Evolutionary conservation across 2,888 invertebrate species (phyloP).

Genomic region (Ecliptopera silaceata): DNA sequence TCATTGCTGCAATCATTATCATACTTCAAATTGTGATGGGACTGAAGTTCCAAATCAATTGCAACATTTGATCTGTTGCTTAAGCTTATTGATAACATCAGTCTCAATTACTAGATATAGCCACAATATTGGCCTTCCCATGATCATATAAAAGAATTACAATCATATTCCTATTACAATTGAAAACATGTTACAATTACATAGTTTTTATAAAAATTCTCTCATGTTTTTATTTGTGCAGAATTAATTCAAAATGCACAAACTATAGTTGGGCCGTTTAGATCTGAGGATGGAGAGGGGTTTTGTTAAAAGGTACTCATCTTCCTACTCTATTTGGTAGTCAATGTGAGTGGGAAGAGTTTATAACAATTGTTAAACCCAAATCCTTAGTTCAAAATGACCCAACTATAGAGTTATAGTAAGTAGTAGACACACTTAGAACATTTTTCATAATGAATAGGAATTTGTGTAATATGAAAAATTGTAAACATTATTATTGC

Average conservation of each 20-base stretch:
- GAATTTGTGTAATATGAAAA: slow-evolving; percentile 50
- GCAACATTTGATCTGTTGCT: slow-evolving; percentile 43
- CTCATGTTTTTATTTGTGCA: slow-evolving; percentile 63
- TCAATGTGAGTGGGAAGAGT: too few relatives aligned
- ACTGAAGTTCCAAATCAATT: slow-evolving; percentile 43
- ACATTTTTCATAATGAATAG: slow-evolving; percentile 43
- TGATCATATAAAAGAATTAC: slow-evolving; percentile 56
- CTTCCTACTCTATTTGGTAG: too few relatives aligned
- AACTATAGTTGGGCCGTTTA: too few relatives aligned
- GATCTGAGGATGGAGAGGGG: too few relatives aligned
- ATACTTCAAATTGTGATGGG: slow-evolving; percentile 50
- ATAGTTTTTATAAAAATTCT: slow-evolving; percentile 56
- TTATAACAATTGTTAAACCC: too few relatives aligned
- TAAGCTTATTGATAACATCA: slow-evolving; percentile 74
- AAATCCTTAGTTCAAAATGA: slow-evolving; percentile 37
- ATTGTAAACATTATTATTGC: slow-evolving; percentile 57
- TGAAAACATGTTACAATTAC: slow-evolving; percentile 46
- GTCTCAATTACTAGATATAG: slow-evolving; percentile 71
- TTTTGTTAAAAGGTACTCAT: too few relatives aligned
- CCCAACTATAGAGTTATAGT: slow-evolving; percentile 20
- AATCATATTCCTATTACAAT: slow-evolving; percentile 62
- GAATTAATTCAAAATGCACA: slow-evolving; percentile 38
- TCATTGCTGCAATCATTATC: slow-evolving; percentile 47
- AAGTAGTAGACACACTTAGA: slow-evolving; percentile 28
- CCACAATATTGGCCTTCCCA: slow-evolving; percentile 51